Evolutionary conservation across 2,113 vertebrate genomes (phyloP), one percentile per base, ranked within the genome.

Genomic region (Lutjanus erythropterus): DNA sequence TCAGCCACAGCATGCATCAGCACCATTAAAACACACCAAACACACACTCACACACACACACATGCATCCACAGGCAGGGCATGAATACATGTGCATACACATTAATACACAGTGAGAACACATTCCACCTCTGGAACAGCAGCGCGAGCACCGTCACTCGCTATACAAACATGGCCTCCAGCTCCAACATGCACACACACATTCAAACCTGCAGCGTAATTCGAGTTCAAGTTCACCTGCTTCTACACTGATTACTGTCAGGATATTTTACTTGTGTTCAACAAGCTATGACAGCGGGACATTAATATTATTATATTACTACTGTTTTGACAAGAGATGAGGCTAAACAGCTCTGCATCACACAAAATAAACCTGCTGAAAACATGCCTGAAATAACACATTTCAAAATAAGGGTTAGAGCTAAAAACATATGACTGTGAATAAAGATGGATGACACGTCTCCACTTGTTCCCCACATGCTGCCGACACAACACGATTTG

Each of bases 1-100:
- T 86, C 71, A 75, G 83, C 79, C 71, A 74, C 82, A 79, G 71
- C 74, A 84, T 74, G 44, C 80, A 84, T 83, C 75, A 68, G 75
- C 83, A 80, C 55, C 75, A 65, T 55, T 66, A 72, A 71, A 71
- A 61, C 42, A 41, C 70, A 80, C 35, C 18, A 27, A 68, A 12
- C 59, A 77, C 50, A n/a, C 23, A 16, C 64, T 14, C 23, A 58
- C 46, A 82, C 71, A 75, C 62, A 37, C 68, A 52, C 15, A 50
- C 49, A 58, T 14, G 9, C 83, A 56, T 65, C 37, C 41, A 79
- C 68, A 75, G n/a, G 53, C 23, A 39, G 21, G 19, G 8, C 29
- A 16, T 18, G 7, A 49, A 70, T 27, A 49, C 31, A 67, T 35
- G 58, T 42, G 42, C 58, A 61, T 10, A 47, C 62, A 61, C 56